phyloP scores from a whole-genome alignment of 2,797 vertebrate species.

The Clamator glandarius region DNA sequence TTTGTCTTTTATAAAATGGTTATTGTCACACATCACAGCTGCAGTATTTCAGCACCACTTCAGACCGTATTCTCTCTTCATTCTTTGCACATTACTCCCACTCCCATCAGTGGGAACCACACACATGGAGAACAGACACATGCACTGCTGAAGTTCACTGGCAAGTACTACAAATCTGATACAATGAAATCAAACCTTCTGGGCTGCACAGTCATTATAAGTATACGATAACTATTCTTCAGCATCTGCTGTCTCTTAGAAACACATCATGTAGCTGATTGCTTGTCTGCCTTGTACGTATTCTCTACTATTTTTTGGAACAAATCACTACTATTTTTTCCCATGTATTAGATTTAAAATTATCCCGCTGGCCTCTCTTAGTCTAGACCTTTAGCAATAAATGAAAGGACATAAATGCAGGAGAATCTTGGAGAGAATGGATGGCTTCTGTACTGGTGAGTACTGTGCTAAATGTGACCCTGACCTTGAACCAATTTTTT shows the following conservation, averaged over 20 bases:
- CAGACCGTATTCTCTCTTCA: slow-evolving; percentile 27
- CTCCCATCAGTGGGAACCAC: slow-evolving; percentile 25
- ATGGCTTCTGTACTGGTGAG: background rate
- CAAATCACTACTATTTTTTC: background rate
- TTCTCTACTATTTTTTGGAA: slow-evolving; percentile 3
- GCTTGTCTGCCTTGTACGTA: background rate
- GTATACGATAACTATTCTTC: background rate
- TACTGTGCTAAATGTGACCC: background rate
- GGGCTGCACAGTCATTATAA: background rate
- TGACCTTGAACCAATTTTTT: background rate
- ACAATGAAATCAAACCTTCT: slow-evolving; percentile 20
- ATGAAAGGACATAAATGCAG: background rate
- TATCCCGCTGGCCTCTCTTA: background rate
- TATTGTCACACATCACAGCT: slow-evolving; percentile 61
- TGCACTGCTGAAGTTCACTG: slow-evolving; percentile 16
- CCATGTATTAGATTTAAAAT: background rate
- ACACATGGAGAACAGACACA: slow-evolving; percentile 58
- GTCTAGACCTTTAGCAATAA: background rate
- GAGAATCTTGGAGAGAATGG: background rate
- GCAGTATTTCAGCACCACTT: slow-evolving; percentile 62
- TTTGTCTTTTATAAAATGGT: slow-evolving; percentile 41
- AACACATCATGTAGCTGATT: slow-evolving; percentile 2
- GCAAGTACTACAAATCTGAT: background rate
- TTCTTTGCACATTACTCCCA: slow-evolving; percentile 43
- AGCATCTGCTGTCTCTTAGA: slow-evolving; percentile 42